Percentiles rank a stretch among this genome's conserved stretches.
phyloP scores from a whole-genome alignment of 2,113 vertebrate genomes.

The Okapia johnstoni region DNA sequence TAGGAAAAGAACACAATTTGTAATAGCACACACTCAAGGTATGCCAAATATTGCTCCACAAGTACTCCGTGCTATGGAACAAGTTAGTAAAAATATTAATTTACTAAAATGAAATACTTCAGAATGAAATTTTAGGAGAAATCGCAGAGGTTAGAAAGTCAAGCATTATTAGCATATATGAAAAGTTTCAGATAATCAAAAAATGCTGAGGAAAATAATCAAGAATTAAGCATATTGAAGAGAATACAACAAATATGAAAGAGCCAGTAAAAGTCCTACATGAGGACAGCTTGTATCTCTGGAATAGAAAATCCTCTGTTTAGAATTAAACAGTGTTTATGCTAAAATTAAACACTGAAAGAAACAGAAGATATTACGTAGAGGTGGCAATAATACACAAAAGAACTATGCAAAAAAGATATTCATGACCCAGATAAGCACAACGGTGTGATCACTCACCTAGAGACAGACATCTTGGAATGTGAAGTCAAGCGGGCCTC shows the following conservation, averaged over 20 bases:
- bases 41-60: not conserved
- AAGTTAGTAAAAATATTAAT: not conserved
- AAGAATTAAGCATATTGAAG: not conserved
- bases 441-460: not conserved
- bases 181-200: not conserved
- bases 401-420: not conserved
- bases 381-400: not conserved
- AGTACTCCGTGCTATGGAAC: not conserved
- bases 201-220: not conserved
- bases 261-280: not conserved
- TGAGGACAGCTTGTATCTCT: not conserved
- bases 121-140: not conserved
- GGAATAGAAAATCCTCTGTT: not conserved
- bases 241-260: not conserved
- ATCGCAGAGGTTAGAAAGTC: not conserved
- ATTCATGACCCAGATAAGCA: not conserved
- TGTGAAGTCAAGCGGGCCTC: not conserved
- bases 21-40: not conserved
- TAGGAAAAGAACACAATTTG: not conserved
- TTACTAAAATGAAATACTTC: not conserved
- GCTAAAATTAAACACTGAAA: not conserved
- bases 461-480: not conserved
- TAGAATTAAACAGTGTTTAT: not conserved
- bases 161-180: not conserved
- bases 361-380: not conserved